Evolutionary conservation across 2,797 vertebrate species (phyloP).

Genomic region (Muscicapa comitata): DNA sequence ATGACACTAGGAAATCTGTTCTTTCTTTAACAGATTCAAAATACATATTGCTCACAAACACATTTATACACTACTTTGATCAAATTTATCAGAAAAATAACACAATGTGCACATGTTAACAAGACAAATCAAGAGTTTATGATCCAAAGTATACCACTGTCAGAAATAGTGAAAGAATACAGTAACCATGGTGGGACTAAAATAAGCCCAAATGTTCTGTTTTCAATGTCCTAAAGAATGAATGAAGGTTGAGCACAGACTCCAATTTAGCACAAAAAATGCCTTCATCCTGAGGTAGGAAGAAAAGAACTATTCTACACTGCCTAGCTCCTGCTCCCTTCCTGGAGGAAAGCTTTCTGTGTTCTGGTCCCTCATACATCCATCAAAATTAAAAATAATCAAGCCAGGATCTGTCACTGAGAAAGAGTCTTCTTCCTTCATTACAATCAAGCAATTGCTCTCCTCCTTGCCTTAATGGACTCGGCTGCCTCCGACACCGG

Average conservation of each 20-base stretch:
- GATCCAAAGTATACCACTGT: neutral
- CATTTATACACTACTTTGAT: neutral
- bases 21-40: neutral
- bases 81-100: neutral
- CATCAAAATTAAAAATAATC: conserved; percentile 5
- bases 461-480: neutral
- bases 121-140: neutral
- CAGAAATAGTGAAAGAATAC: neutral
- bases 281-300: neutral
- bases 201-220: neutral
- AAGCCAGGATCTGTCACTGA: neutral
- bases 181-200: neutral
- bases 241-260: neutral
- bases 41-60: neutral
- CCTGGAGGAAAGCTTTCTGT: neutral
- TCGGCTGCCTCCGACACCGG: neutral
- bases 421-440: neutral
- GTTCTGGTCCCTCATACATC: neutral
- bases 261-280: neutral
- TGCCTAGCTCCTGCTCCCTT: neutral
- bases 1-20: neutral
- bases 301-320: neutral
- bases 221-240: neutral
- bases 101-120: neutral
- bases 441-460: neutral